These are phyloP conservation scores for Bombus confusus DNA, from an alignment of 1,140 invertebrate species.

Conservation along the genomic window DNA sequence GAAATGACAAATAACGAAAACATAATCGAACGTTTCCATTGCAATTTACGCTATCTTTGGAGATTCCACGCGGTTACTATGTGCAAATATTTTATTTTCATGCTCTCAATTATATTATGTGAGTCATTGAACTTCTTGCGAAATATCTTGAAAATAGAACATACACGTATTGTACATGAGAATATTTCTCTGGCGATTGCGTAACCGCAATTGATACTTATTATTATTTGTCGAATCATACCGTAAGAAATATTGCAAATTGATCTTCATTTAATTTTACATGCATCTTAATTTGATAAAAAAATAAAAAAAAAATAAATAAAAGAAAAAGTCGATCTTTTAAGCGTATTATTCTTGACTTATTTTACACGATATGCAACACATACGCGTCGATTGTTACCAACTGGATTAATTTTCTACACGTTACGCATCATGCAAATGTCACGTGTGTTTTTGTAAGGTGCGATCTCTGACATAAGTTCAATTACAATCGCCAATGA, in stretches of 20 bases:
- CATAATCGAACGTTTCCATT: not conserved
- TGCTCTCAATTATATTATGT: not conserved
- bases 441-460: not conserved
- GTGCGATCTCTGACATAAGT: not conserved
- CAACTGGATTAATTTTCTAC: not conserved
- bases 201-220: not conserved
- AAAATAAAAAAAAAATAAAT: no score
- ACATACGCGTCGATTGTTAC: not conserved
- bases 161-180: no score
- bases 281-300: not conserved
- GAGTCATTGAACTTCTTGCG: not conserved
- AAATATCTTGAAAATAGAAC: not conserved
- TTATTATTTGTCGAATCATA: not conserved
- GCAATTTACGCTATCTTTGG: not conserved
- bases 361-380: not conserved
- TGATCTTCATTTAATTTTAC: not conserved
- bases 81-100: slow-evolving; percentile 5
- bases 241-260: not conserved
- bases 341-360: not conserved
- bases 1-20: not conserved
- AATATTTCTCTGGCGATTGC: not conserved
- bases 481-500: not conserved
- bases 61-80: not conserved
- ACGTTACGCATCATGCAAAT: not conserved
- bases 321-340: not conserved